Conservation (phyloP, 1,140 invertebrate genomes). For the Euura saliciscinereae region DNA sequence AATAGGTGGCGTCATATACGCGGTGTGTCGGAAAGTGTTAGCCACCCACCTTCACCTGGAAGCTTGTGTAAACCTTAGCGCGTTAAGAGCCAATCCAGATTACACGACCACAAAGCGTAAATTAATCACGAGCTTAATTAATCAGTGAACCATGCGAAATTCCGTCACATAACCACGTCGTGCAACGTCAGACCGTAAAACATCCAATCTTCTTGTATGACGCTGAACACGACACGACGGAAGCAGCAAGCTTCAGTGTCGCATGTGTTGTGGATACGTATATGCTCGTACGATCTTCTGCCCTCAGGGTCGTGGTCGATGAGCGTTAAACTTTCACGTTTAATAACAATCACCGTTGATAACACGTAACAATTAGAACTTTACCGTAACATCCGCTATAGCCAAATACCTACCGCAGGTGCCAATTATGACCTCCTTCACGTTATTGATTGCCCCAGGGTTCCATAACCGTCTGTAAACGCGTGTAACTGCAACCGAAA, state of each 20-base stretch:
- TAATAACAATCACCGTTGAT: constrained; percentile 1
- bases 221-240: neutral
- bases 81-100: constrained; percentile 2
- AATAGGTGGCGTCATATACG: neutral
- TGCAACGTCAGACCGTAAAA: neutral
- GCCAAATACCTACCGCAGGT: neutral
- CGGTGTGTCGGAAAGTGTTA: neutral
- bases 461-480: neutral
- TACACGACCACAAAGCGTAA: constrained; percentile 2
- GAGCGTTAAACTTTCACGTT: neutral
- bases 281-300: neutral
- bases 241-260: neutral
- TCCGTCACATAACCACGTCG: neutral
- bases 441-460: neutral
- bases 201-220: neutral
- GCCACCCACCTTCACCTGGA: neutral
- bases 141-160: neutral
- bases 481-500: too few species aligned
- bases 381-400: neutral
- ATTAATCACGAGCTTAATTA: constrained; percentile 3
- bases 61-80: neutral
- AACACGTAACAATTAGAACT: neutral
- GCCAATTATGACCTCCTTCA: neutral
- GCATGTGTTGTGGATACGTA: too few species aligned
- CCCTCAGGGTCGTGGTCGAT: neutral